These are phyloP conservation scores for Ochropleura plecta DNA, from an alignment of 2,888 invertebrate genomes.

Conservation along the genomic window DNA sequence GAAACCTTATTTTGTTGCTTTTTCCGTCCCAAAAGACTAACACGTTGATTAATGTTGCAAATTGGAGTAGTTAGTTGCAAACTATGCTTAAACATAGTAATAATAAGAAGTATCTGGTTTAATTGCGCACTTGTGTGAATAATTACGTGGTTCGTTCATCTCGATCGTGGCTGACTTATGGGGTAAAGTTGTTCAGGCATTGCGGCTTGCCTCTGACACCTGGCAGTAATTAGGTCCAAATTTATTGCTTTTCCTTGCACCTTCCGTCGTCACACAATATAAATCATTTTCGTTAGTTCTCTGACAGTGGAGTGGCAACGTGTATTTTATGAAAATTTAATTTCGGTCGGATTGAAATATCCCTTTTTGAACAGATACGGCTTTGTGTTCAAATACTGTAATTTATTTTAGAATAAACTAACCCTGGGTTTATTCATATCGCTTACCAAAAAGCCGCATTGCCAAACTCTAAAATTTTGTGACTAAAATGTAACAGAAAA, in stretches of 20 bases:
- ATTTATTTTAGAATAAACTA: constrained; percentile 64
- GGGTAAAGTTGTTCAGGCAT: constrained; percentile 81
- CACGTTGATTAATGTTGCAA: constrained; percentile 51
- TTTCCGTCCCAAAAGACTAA: constrained; percentile 47
- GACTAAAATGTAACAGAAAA: constrained; percentile 82
- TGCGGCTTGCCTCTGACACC: constrained; percentile 85
- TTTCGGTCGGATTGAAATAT: constrained; percentile 66
- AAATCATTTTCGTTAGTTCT: constrained; percentile 78
- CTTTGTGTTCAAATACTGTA: constrained; percentile 45
- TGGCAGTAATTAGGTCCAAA: constrained; percentile 86
- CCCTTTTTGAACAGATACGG: constrained; percentile 55
- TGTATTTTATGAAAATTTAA: constrained; percentile 71
- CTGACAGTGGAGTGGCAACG: constrained; percentile 68
- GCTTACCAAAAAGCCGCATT: constrained; percentile 60
- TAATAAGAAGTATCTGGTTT: constrained; percentile 59
- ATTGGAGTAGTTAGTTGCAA: constrained; percentile 50
- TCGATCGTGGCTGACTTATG: constrained; percentile 83
- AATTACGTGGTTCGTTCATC: constrained; percentile 76
- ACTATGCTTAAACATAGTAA: constrained; percentile 59
- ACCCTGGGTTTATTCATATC: constrained; percentile 58
- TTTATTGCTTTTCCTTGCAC: constrained; percentile 83
- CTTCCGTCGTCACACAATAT: constrained; percentile 75
- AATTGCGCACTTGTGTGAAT: constrained; percentile 69
- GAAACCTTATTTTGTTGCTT: constrained; percentile 57
- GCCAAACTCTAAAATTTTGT: constrained; percentile 72